These are phyloP conservation scores for Chrysina gloriosa DNA, from an alignment of 2,888 invertebrate species.

Conservation along the genomic window DNA sequence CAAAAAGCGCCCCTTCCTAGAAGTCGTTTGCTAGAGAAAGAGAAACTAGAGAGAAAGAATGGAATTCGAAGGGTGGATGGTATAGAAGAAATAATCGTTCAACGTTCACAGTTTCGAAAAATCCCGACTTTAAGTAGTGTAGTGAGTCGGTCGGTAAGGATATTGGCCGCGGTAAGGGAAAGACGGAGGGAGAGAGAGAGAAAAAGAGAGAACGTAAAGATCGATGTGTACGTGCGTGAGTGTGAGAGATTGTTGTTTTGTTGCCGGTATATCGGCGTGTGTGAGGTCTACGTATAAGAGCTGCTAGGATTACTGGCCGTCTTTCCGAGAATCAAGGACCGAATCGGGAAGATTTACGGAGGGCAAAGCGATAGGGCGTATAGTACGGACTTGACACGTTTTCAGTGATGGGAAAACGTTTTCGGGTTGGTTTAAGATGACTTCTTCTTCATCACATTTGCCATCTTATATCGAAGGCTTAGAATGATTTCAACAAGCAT, in stretches of 20 bases:
- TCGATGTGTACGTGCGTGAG: not conserved
- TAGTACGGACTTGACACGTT: not conserved
- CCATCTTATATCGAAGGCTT: no score
- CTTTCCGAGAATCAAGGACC: conserved; percentile 47
- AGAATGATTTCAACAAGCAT: no score
- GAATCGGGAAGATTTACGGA: conserved; percentile 17
- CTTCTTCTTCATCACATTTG: no score
- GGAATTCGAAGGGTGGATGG: conserved; percentile 15
- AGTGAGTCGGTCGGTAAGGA: not conserved
- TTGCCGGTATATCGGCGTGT: not conserved
- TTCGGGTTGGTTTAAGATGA: no score
- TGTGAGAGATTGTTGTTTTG: conserved; percentile 1
- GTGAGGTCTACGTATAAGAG: conserved; percentile 36
- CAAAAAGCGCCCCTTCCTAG: conserved; percentile 21
- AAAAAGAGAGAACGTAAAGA: no score
- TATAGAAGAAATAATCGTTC: conserved; percentile 7
- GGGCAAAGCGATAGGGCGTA: not conserved
- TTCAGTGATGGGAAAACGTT: not conserved
- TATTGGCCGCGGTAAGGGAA: not conserved
- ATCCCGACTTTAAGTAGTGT: not conserved
- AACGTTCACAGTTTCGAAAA: conserved; percentile 7
- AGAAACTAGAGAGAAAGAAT: not conserved
- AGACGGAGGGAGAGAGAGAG: not conserved
- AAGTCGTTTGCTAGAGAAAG: not conserved
- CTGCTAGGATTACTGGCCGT: conserved; percentile 48